Percentiles rank a stretch among this genome's conserved stretches.
Conservation (phyloP, 1,140 invertebrate genomes). For the Drosophila serrata region DNA sequence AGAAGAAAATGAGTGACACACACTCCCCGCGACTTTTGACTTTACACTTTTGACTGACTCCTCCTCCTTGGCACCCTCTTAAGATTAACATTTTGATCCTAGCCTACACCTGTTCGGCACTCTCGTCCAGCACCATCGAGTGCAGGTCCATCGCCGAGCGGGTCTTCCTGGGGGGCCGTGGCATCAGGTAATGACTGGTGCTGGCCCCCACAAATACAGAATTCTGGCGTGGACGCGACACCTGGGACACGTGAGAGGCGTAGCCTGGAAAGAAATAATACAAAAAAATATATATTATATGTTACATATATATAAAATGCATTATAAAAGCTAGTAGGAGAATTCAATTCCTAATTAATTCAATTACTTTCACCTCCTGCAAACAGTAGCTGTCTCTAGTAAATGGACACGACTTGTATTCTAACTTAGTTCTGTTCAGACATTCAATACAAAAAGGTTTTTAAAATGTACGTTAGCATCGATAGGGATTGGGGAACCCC, state of each 20-base stretch:
- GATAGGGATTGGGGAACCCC: slow-evolving; percentile 4
- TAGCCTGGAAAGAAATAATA: slow-evolving; percentile 53
- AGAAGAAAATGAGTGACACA: slow-evolving; percentile 17
- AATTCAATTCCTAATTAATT: neutral
- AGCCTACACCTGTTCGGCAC: slow-evolving; percentile 73
- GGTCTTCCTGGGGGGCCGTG: slow-evolving; percentile 89
- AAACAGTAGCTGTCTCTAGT: neutral
- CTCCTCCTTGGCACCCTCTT: neutral
- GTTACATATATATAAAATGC: no score
- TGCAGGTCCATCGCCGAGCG: slow-evolving; percentile 94
- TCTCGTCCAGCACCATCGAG: slow-evolving; percentile 88
- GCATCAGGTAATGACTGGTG: slow-evolving; percentile 87
- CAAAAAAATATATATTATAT: neutral
- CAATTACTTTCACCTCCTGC: neutral
- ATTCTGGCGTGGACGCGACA: slow-evolving; percentile 88
- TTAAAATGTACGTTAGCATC: slow-evolving; percentile 4
- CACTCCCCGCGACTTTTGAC: neutral
- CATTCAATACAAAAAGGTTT: neutral
- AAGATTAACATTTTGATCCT: no score
- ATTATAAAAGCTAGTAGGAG: neutral
- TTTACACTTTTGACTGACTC: slow-evolving; percentile 2
- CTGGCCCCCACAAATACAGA: slow-evolving; percentile 93
- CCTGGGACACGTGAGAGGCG: slow-evolving; percentile 66
- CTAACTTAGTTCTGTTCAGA: neutral
- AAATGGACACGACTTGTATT: neutral